These are phyloP conservation scores for Triplophysa tibetana DNA, from an alignment of 2,113 vertebrate genomes.

Conservation along the genomic window DNA sequence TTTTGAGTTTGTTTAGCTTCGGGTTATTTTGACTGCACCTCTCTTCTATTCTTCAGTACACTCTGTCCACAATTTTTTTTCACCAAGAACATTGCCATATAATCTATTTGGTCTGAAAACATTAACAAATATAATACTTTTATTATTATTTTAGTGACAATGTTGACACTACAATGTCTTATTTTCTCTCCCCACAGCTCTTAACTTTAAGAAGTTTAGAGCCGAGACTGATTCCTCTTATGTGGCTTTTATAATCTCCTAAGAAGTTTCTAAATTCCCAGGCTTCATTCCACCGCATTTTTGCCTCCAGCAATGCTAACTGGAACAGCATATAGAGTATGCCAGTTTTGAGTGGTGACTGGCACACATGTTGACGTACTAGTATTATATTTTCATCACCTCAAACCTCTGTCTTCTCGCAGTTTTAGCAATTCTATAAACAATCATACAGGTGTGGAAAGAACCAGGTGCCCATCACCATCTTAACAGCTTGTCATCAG, in stretches of 20 bases:
- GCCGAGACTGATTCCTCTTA: slow-evolving; percentile 38
- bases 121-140: slow-evolving; percentile 33
- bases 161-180: slow-evolving; percentile 43
- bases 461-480: slow-evolving; percentile 41
- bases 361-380: slow-evolving; percentile 45
- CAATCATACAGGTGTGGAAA: slow-evolving; percentile 52
- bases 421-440: slow-evolving; percentile 47
- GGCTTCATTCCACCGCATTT: slow-evolving; percentile 34
- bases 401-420: slow-evolving; percentile 18
- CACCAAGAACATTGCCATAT: slow-evolving; percentile 33
- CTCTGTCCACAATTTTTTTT: slow-evolving; percentile 36
- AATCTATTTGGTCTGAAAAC: slow-evolving; percentile 42
- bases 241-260: slow-evolving; percentile 41
- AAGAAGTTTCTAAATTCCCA: slow-evolving; percentile 35
- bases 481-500: slow-evolving; percentile 39
- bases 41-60: background rate
- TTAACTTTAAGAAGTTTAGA: slow-evolving; percentile 39
- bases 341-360: slow-evolving; percentile 45
- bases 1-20: too few species aligned
- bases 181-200: slow-evolving; percentile 36
- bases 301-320: slow-evolving; percentile 25
- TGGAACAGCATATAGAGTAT: slow-evolving; percentile 31
- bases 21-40: too few species aligned
- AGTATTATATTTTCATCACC: slow-evolving; percentile 51
- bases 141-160: slow-evolving; percentile 21